phyloP scores from a whole-genome alignment of 2,888 invertebrate genomes.

The Smittia sp. region DNA sequence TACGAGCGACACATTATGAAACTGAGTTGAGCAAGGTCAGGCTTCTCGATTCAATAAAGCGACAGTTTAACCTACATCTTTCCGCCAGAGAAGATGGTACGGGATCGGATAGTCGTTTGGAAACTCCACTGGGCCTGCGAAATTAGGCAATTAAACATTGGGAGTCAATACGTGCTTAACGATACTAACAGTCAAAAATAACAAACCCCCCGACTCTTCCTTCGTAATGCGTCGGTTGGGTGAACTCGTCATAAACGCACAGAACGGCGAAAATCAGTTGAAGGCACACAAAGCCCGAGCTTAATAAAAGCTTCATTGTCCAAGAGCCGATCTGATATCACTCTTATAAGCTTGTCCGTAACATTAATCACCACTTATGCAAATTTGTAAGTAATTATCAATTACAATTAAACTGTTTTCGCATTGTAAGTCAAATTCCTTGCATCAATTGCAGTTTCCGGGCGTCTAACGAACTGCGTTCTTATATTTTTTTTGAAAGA shows the following conservation, averaged over 20 bases:
- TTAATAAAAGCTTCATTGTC: not conserved
- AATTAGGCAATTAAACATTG: not conserved
- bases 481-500: no score
- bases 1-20: no score
- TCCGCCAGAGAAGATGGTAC: constrained; percentile 86
- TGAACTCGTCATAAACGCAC: constrained; percentile 34
- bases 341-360: not conserved
- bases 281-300: not conserved
- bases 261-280: not conserved
- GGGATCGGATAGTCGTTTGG: constrained; percentile 81
- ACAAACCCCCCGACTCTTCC: constrained; percentile 54
- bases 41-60: not conserved
- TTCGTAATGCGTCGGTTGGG: constrained; percentile 44
- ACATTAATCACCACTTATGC: not conserved
- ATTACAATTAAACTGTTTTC: no score
- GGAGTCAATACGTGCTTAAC: not conserved
- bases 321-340: not conserved
- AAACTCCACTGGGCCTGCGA: constrained; percentile 64
- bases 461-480: no score
- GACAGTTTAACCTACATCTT: constrained; percentile 69
- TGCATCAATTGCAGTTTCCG: no score
- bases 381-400: no score
- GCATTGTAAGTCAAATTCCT: no score
- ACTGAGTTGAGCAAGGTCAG: no score
- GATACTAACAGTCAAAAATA: constrained; percentile 50